phyloP scores from a whole-genome alignment of 2,888 invertebrate genomes.

The Apamea sordens region DNA sequence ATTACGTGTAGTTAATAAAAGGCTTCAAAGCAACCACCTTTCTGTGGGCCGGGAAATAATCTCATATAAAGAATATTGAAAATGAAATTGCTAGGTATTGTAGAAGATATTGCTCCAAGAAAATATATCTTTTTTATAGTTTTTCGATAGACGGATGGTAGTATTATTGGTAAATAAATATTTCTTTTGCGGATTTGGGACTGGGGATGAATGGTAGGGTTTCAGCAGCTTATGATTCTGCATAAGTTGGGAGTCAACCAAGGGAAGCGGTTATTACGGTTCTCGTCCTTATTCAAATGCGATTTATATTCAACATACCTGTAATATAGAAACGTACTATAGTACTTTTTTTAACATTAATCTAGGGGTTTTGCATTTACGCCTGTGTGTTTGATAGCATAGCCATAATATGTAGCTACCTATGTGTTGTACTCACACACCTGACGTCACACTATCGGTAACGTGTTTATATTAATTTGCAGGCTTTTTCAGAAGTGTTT shows the following conservation, averaged over 20 bases:
- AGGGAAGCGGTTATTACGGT: slow-evolving; percentile 41
- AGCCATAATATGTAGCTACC: background rate
- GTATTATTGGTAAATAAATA: slow-evolving; percentile 62
- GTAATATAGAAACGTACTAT: background rate
- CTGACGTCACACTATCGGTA: background rate
- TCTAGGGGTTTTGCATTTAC: background rate
- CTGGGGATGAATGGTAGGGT: slow-evolving; percentile 28
- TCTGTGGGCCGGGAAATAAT: slow-evolving; percentile 49
- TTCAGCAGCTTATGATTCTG: slow-evolving; percentile 48
- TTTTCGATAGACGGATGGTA: slow-evolving; percentile 59
- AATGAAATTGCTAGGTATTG: slow-evolving; percentile 63
- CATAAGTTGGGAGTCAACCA: slow-evolving; percentile 47
- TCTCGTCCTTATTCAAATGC: slow-evolving; percentile 44
- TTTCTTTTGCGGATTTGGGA: slow-evolving; percentile 50
- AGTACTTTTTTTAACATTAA: background rate
- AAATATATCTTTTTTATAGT: slow-evolving; percentile 60
- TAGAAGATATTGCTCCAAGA: slow-evolving; percentile 55
- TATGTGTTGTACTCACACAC: background rate
- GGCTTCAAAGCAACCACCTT: slow-evolving; percentile 24
- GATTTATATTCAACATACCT: slow-evolving; percentile 49
- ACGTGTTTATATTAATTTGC: too few relatives aligned
- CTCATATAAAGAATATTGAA: slow-evolving; percentile 59
- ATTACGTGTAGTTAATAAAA: slow-evolving; percentile 53
- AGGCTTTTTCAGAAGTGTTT: background rate
- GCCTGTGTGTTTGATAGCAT: background rate